These are phyloP conservation scores for Pipistrellus pygmaeus DNA, from an alignment of 2,797 vertebrate genomes.

Conservation along the genomic window DNA sequence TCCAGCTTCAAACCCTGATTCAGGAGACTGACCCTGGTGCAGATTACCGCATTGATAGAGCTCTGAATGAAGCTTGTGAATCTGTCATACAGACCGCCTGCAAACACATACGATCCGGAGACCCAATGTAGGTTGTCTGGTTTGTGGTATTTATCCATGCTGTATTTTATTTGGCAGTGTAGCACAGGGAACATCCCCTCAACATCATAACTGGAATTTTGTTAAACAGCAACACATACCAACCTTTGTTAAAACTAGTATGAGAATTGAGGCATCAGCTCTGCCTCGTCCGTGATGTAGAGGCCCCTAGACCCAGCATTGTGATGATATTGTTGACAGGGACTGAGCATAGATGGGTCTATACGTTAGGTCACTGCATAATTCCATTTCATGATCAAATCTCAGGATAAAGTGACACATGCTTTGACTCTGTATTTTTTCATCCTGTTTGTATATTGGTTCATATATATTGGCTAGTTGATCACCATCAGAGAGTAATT, in stretches of 20 bases:
- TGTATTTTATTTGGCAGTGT: constrained; percentile 13
- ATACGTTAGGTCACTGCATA: not conserved
- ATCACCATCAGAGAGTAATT: constrained; percentile 28
- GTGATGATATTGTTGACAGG: not conserved
- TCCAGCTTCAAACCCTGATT: constrained; percentile 96
- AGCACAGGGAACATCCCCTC: not conserved
- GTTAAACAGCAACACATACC: not conserved
- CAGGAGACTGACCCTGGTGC: constrained; percentile 97
- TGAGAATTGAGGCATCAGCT: not conserved
- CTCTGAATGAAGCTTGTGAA: constrained; percentile 97
- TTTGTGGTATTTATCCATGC: not conserved
- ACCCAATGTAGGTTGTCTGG: constrained; percentile 94
- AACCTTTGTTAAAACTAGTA: constrained; percentile 34
- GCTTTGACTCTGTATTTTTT: not conserved
- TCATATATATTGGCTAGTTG: not conserved
- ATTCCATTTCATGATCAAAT: not conserved
- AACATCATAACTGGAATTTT: constrained; percentile 28
- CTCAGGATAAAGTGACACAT: not conserved
- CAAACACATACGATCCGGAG: constrained; percentile 97
- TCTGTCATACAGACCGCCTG: constrained; percentile 99
- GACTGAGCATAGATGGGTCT: not conserved
- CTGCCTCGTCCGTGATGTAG: not conserved
- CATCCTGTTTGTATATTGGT: not conserved
- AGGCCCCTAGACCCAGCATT: not conserved
- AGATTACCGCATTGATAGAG: constrained; percentile 97